Conservation (phyloP, 2,113 vertebrate species). For the Melozone crissalis region DNA sequence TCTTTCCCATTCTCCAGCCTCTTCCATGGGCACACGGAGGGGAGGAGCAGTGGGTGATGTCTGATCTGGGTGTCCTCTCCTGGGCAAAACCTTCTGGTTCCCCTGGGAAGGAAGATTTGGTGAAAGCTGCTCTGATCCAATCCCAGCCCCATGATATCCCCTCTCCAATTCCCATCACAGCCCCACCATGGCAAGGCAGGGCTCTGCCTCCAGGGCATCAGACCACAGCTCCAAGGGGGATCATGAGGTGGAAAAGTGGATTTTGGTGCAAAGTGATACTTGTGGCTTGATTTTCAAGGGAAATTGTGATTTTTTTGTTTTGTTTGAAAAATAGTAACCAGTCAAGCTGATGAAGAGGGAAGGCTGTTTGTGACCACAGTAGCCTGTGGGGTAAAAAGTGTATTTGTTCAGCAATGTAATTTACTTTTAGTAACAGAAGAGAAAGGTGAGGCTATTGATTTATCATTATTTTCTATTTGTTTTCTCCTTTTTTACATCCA, state of each 20-base stretch:
- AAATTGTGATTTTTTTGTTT: background rate
- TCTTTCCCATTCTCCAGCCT: background rate
- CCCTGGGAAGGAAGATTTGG: background rate
- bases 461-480: slow-evolving; percentile 11
- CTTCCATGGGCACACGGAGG: background rate
- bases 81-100: background rate
- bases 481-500: background rate
- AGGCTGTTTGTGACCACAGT: background rate
- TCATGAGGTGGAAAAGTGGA: background rate
- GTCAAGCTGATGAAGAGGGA: background rate
- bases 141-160: accelerated
- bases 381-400: background rate
- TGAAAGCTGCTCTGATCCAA: background rate
- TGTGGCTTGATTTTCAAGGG: background rate
- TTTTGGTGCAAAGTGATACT: background rate
- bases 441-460: slow-evolving; percentile 13
- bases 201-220: background rate
- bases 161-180: background rate
- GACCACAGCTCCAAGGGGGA: background rate
- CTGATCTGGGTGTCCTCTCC: background rate
- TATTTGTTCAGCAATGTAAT: background rate
- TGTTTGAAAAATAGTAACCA: background rate
- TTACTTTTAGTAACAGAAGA: background rate
- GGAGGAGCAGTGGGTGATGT: background rate
- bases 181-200: background rate